Percentiles rank a stretch among this genome's conserved stretches.
Conservation (phyloP, 1,140 invertebrate genomes). For the Rhyacophila brunnea region DNA sequence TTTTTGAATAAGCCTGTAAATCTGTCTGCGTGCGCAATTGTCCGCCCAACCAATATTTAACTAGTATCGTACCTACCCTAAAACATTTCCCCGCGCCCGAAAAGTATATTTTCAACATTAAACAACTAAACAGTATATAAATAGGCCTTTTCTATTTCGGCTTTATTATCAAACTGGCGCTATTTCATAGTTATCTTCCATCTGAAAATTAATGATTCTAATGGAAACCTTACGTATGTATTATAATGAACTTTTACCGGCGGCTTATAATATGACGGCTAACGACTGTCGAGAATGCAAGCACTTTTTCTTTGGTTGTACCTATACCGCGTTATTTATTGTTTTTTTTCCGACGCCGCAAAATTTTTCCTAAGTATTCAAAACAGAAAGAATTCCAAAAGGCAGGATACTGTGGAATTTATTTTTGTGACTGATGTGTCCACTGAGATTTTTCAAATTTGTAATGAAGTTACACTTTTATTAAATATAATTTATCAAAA, state of each 20-base stretch:
- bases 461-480: slow-evolving; percentile 6
- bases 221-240: slow-evolving; percentile 5
- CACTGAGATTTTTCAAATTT: slow-evolving; percentile 10
- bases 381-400: slow-evolving; percentile 11
- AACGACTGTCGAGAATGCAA: slow-evolving; percentile 3
- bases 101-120: no score
- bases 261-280: slow-evolving; percentile 5
- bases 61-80: no score
- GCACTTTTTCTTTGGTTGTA: slow-evolving; percentile 14
- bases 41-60: no score
- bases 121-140: no score
- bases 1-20: no score
- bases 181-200: neutral
- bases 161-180: no score
- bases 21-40: no score
- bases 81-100: no score
- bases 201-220: slow-evolving; percentile 3
- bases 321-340: slow-evolving; percentile 13
- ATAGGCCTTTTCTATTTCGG: no score
- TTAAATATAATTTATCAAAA: neutral
- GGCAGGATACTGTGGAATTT: slow-evolving; percentile 1
- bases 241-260: slow-evolving; percentile 4
- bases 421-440: slow-evolving; percentile 11
- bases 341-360: slow-evolving; percentile 12
- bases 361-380: slow-evolving; percentile 10